These are phyloP conservation scores for Spilogale gracilis DNA, from an alignment of 2,113 vertebrate species.

Conservation along the genomic window DNA sequence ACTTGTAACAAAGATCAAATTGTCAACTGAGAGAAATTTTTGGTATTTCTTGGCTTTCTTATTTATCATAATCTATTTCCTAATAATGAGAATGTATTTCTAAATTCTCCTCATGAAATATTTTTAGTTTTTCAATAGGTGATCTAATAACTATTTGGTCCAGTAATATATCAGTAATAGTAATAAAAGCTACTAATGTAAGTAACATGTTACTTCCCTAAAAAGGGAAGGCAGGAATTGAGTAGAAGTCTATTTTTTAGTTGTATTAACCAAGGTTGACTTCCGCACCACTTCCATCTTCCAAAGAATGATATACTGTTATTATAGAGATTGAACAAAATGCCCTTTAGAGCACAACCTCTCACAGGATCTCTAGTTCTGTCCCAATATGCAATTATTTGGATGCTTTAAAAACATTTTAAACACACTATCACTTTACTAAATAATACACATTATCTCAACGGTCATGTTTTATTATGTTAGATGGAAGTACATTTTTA, in stretches of 20 bases:
- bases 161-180: constrained; percentile 5
- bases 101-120: constrained; percentile 56
- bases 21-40: background rate
- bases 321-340: background rate
- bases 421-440: constrained; percentile 33
- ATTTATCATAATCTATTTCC: background rate
- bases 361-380: background rate
- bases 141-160: constrained; percentile 23
- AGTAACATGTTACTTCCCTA: background rate
- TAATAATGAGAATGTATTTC: background rate
- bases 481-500: constrained; percentile 20
- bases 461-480: background rate
- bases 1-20: background rate
- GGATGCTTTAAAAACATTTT: constrained; percentile 56
- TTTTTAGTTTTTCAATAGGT: constrained; percentile 11
- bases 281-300: background rate
- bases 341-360: background rate
- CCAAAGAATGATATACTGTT: background rate
- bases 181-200: background rate
- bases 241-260: background rate
- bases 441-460: constrained; percentile 39
- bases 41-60: constrained; percentile 29
- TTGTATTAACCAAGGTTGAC: background rate
- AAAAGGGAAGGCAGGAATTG: background rate
- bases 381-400: constrained; percentile 33